phyloP scores from a whole-genome alignment of 53 echinoderm and acorn worm genomes.

The Stichopus horrens region DNA sequence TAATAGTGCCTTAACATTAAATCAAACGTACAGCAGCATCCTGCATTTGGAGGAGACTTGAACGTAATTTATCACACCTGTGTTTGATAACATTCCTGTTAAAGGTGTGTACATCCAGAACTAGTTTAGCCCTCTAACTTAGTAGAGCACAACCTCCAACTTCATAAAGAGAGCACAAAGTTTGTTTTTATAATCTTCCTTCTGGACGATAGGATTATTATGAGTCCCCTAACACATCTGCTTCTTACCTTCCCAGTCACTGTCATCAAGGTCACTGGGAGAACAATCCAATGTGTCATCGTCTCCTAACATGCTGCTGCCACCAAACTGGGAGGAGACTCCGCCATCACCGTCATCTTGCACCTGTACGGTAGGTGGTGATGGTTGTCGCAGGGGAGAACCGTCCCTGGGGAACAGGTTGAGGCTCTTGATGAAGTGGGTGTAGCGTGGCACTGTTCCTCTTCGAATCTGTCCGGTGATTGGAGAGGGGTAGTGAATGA shows the following conservation, averaged over 20 bases:
- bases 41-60: no score
- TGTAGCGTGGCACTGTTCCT: conserved; percentile 82
- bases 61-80: no score
- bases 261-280: conserved; percentile 17
- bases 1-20: no score
- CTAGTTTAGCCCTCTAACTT: no score
- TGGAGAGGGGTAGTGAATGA: neutral
- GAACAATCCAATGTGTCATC: neutral
- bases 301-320: neutral
- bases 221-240: no score
- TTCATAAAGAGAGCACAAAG: no score
- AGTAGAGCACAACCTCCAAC: no score
- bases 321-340: conserved; percentile 16
- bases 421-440: conserved; percentile 83
- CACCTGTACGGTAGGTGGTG: neutral
- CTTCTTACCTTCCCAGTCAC: conserved; percentile 37
- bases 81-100: no score
- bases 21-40: no score
- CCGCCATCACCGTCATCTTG: conserved; percentile 38
- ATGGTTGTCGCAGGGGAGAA: conserved; percentile 55
- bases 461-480: conserved; percentile 63
- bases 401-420: conserved; percentile 63
- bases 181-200: no score
- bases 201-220: no score
- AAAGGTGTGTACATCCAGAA: no score